phyloP scores from a whole-genome alignment of 2,797 vertebrate species.

The Lemur catta region DNA sequence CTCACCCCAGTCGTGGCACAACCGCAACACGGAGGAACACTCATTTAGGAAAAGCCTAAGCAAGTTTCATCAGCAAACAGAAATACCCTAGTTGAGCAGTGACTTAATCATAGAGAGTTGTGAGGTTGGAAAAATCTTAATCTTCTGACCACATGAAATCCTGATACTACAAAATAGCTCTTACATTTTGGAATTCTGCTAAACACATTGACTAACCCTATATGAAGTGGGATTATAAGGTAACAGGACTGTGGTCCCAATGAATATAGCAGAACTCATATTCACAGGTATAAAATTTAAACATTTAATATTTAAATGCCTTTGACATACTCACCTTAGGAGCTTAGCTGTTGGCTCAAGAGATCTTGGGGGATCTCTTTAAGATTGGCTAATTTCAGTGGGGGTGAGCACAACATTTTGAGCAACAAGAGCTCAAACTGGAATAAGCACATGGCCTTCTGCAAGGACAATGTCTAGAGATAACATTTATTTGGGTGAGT shows the following conservation, averaged over 20 bases:
- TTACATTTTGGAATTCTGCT: not conserved
- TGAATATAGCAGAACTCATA: not conserved
- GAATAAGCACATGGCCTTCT: rapidly evolving
- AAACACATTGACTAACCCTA: not conserved
- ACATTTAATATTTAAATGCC: not conserved
- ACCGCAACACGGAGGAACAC: not conserved
- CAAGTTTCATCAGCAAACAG: not conserved
- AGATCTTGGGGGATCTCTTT: not conserved
- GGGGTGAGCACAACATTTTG: not conserved
- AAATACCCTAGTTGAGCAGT: not conserved
- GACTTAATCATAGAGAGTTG: not conserved
- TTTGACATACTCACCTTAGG: not conserved
- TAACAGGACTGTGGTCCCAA: not conserved
- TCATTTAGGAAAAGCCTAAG: not conserved
- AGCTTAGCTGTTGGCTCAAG: not conserved
- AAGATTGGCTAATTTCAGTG: not conserved
- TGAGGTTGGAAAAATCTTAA: not conserved
- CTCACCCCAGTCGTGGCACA: not conserved
- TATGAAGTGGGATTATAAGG: not conserved
- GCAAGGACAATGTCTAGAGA: not conserved
- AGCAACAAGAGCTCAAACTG: rapidly evolving
- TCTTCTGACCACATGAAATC: not conserved
- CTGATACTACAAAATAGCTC: not conserved
- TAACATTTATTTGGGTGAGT: not conserved
- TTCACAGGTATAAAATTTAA: not conserved